Base-by-base conservation (phyloP, 1,140 invertebrate species). In the Microplitis mediator region DNA sequence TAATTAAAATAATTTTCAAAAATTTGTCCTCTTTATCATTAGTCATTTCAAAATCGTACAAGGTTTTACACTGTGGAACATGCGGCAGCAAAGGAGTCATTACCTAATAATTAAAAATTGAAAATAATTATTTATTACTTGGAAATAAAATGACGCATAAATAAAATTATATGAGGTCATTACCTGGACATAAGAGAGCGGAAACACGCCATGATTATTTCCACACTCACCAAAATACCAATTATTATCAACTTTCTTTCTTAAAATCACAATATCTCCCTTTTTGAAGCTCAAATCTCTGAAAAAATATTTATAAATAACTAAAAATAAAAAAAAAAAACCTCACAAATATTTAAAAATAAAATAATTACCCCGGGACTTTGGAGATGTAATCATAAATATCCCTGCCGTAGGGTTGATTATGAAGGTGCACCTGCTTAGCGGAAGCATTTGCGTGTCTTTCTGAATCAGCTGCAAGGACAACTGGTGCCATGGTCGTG, bases 21-120 rank as follows among this genome's bases (percentile, higher is more conserved):
- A n/a, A n/a, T n/a, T n/a, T n/a, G n/a, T n/a, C 95, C 79, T 97
- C 95, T 77, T 96, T 94, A 74, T 95, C 93, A 78, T 95, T 94
- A 0, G 92, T 93, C 92, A 97, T 95, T 79, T 93, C 91, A 84
- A 97, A 98, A 87, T 98, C 95, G 84, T 97, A 97, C 51, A 97
- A 86, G 58, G 96, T 95, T 89, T 95, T 96, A 84, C 95, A 97
- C 81, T 97, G 92, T 45, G 95, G 95, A 72, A 92, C 90, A 76
- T 92, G 89, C 71, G 90, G 90, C 60, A 94, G 93, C 63, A 95
- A 85, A 9, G 94, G 93, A 36, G 93, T 92, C 73, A 95, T 89
- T 56, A 95, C 91, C 93, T 94, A 80, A 13, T 89, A 68, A 70
- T 72, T 54, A 56, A 60, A 45, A 16, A 61, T 23, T 51, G 32